Percentiles rank a stretch among this genome's conserved stretches.
Evolutionary conservation across 2,797 vertebrate genomes (phyloP).

Genomic region (Megaceryle alcyon): DNA sequence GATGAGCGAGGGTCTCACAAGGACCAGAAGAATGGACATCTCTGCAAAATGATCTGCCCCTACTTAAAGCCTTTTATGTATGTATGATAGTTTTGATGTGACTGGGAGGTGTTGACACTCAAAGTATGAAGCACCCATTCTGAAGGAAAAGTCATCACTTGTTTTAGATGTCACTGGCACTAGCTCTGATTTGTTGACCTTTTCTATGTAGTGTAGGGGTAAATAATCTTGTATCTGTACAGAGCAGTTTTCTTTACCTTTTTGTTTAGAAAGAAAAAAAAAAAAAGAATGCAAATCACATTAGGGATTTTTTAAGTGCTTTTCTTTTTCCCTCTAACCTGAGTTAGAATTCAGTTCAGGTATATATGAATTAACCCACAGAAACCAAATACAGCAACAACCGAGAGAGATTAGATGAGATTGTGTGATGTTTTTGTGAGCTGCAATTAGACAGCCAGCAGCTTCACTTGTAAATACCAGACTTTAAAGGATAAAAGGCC

Average conservation of each 20-base stretch:
- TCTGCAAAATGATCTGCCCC: background rate
- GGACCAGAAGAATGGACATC: background rate
- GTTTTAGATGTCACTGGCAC: background rate
- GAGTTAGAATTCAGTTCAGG: slow-evolving; percentile 40
- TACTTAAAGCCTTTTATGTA: background rate
- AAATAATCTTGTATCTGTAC: background rate
- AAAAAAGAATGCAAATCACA: background rate
- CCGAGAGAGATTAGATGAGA: slow-evolving; percentile 56
- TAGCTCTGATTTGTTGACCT: background rate
- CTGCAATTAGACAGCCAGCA: slow-evolving; percentile 68
- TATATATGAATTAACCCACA: slow-evolving; percentile 18
- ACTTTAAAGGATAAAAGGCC: slow-evolving; percentile 65
- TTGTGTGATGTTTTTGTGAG: slow-evolving; percentile 50
- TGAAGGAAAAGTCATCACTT: background rate
- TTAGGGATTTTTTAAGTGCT: background rate
- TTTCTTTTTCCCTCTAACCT: background rate
- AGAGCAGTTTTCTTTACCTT: background rate
- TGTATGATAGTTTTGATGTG: background rate
- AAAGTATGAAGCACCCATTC: background rate
- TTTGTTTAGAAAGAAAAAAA: background rate
- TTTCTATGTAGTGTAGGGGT: background rate
- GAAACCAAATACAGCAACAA: slow-evolving; percentile 60
- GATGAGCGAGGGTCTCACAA: background rate
- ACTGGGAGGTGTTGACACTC: background rate
- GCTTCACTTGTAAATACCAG: slow-evolving; percentile 69